Evolutionary conservation across 2,113 vertebrate species (phyloP).

Genomic region (Nothocercus nigrocapillus): DNA sequence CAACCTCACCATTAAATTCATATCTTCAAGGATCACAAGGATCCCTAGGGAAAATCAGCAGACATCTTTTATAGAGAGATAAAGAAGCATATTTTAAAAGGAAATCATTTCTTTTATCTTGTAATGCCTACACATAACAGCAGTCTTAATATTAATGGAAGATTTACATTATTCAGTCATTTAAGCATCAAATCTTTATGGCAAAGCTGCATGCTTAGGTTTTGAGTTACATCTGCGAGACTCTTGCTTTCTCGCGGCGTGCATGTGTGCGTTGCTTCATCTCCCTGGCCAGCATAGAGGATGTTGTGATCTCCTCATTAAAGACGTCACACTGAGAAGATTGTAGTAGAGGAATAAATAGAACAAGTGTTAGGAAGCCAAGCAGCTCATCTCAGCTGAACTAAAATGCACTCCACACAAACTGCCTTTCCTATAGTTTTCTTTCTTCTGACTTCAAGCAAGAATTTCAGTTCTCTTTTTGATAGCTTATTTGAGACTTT

Average conservation of each 20-base stretch:
- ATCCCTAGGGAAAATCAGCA: not conserved
- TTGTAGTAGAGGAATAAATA: conserved; percentile 66
- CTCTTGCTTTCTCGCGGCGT: not conserved
- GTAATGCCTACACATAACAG: not conserved
- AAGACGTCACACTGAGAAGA: conserved; percentile 64
- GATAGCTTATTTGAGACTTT: not conserved
- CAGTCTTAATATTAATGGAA: not conserved
- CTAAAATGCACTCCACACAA: conserved; percentile 32
- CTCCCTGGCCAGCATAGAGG: conserved; percentile 7
- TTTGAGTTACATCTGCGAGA: conserved; percentile 28
- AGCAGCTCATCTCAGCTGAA: conserved; percentile 61
- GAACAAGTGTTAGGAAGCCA: conserved; percentile 59
- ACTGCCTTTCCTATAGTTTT: not conserved
- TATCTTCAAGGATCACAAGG: not conserved
- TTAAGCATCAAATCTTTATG: not conserved
- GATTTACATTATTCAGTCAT: conserved; percentile 28
- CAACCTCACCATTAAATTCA: not conserved
- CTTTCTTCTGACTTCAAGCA: not conserved
- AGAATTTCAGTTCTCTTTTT: not conserved
- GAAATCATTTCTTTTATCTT: not conserved
- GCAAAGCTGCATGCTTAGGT: not conserved
- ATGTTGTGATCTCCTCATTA: conserved; percentile 56
- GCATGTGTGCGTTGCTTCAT: conserved; percentile 9
- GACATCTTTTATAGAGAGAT: not conserved
- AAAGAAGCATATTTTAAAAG: not conserved